Evolutionary conservation across 2,113 vertebrate genomes (phyloP), one percentile per base, ranked within the genome.

Genomic region (Typhlomys cinereus): DNA sequence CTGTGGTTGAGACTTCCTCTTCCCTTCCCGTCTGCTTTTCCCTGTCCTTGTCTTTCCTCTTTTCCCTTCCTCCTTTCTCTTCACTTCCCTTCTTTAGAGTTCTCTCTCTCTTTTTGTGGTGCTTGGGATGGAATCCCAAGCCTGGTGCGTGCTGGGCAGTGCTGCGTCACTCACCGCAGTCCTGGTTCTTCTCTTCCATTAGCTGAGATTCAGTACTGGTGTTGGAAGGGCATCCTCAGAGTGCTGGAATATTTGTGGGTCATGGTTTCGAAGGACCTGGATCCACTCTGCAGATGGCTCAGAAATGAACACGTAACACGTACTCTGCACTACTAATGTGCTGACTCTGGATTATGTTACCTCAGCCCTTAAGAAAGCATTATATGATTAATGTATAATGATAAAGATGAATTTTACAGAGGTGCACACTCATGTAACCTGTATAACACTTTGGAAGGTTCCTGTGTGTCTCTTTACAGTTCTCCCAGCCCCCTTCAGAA

Each of bases 401-500:
- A 76, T n/a, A n/a, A 85, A 66, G 90, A 46, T 70, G 8, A 39
- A 13, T 80, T 81, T 78, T 78, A 50, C 50, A 88, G 5, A 59
- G 67, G 3, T 57, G 14, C 48, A 31, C 3, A 14, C 10, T 8
- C 18, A 4, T 31, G 20, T 86, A 59, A 39, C 48, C 21, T n/a
- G 31, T 11, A 61, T 14, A 57, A 41, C 44, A 66, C 7, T 91
- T n/a, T 90, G 41, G 59, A 31, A 78, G n/a, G 67, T 66, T 70
- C 54, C 15, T 73, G n/a, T 27, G 5, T 79, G 10, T 75, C 52
- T 62, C 31, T 90, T 82, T 50, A 36, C 1, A 78, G 67, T 88
- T 31, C 88, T 90, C 50, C 70, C 39, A 88, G 57, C 21, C n/a
- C 21, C 8, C 90, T 82, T 91, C 41, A 82, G 64, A 89, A 71